Evolutionary conservation across 1,140 invertebrate genomes (phyloP), one percentile per base, ranked within the genome.

Genomic region (Drosophila melanica): DNA sequence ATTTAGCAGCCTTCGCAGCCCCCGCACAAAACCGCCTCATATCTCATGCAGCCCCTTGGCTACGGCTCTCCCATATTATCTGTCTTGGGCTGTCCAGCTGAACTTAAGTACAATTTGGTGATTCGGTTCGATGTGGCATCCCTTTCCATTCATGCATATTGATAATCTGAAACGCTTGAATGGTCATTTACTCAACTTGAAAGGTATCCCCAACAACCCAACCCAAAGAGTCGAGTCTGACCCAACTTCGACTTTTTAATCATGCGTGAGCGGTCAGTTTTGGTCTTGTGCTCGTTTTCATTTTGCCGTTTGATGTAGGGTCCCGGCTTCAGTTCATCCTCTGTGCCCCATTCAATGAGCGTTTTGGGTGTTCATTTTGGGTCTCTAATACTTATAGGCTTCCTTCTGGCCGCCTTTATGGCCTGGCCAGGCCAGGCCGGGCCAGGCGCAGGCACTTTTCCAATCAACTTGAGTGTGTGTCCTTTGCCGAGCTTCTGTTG

Each of bases 141-240:
- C 59, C 50, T 42, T 27, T 7, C 27, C 33, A 47, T 54, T 51
- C 73, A 71, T 71, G 73, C 73, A 71, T 71, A 75, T 75, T 75
- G 73, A 75, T 75, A 75, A 75, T 75, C 73, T 71, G 45, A 75
- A 65, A 65, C 73, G 73, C 73, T 75, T 75, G 53, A 75, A 71
- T 71, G 68, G 54, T 75, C 68, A 75, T 75, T 75, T 75, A 65
- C 59, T 71, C 73, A 75, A 71, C 59, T 71, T 75, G 73, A 75
- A 75, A 75, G 60, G 73, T 71, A 75, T 37, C 60, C 67, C 14
- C 37, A n/a, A 41, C 9, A n/a, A 10, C 8, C 37, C 3, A 10
- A 8, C 12, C 27, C 51, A 27, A 27, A n/a, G 27, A 2, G 4
- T 41, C 51, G 4, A 50, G 39, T 11, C 33, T 42, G 57, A 47